Conservation (phyloP, 2,888 invertebrate species). For the Caenorhabditis japonica region DNA sequence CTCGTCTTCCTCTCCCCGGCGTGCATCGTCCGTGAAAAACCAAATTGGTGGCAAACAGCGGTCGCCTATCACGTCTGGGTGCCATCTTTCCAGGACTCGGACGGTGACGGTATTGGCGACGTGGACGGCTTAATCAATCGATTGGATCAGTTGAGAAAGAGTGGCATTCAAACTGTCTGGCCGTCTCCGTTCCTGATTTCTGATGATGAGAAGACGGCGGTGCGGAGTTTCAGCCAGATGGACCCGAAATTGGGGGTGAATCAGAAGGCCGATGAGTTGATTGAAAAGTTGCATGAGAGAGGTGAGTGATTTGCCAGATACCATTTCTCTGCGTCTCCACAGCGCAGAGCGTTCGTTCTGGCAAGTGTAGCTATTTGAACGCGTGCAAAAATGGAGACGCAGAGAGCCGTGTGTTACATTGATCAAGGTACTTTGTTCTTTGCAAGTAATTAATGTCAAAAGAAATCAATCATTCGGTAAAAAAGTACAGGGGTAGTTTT, state of each 20-base stretch:
- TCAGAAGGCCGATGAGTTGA: slow-evolving; percentile 83
- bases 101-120: slow-evolving; percentile 89
- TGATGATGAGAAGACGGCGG: slow-evolving; percentile 60
- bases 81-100: slow-evolving; percentile 87
- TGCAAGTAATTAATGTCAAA: no score
- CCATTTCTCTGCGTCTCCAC: no score
- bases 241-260: slow-evolving; percentile 84
- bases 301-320: slow-evolving; percentile 35
- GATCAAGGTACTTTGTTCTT: no score
- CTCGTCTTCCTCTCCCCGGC: slow-evolving; percentile 66
- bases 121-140: slow-evolving; percentile 81
- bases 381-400: no score
- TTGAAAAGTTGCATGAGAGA: slow-evolving; percentile 82
- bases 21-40: slow-evolving; percentile 61
- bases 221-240: slow-evolving; percentile 82
- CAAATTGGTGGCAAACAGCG: slow-evolving; percentile 73
- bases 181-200: slow-evolving; percentile 64
- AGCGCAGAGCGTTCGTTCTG: no score
- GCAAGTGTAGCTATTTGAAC: no score
- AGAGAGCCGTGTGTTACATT: neutral
- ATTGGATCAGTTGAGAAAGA: slow-evolving; percentile 55
- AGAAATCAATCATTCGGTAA: no score
- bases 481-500: no score
- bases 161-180: slow-evolving; percentile 62
- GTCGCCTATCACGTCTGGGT: slow-evolving; percentile 82